Base-by-base conservation (phyloP, 2,888 invertebrate genomes). In the Diaperis boleti region DNA sequence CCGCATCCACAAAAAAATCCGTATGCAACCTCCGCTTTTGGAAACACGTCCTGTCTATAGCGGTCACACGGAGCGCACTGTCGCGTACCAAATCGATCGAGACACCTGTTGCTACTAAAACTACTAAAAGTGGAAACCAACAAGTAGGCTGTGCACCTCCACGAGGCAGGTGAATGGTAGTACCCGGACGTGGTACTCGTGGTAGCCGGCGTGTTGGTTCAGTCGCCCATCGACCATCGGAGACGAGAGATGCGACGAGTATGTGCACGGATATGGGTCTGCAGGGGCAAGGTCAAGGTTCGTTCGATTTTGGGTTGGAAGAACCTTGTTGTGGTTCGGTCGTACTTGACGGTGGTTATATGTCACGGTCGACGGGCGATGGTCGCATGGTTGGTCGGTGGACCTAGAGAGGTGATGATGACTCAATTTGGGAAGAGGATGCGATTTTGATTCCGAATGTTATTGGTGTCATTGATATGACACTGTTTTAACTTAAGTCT, bases 61-160 rank as follows among this genome's bases (percentile, higher is more conserved):
- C 59, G 17, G 45, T 18, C 49, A 47, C 20, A 14, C 33, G 26
- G 37, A 56, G 50, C 42, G 42, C 56, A 62, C 47, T 49, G 62
- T 57, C 50, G 35, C 64, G 65, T 59, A 65, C 67, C 55, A 63
- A 56, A 65, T 66, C 66, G 60, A 54, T 59, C 47, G 56, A 65
- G 65, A 69, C 70, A 70, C 70, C 70, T 70, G 70, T 70, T 69
- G 69, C 70, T 70, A 68, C 69, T 70, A 69, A 70, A 62, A 65
- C 70, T 70, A 68, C 69, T 70, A 69, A 70, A 62, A 65, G 67
- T 62, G 69, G 67, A 61, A 69, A 67, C 59, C 66, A 70, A 63
- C 62, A 72, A 71, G 68, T 68, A 69, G 69, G 69, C 68, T 71
- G 69, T 57, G 65, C 39, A 57, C 57, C 57, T 47, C 61, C 61